Evolutionary conservation across 2,888 invertebrate genomes (phyloP), one percentile per base, ranked within the genome.

Genomic region (Deilephila porcellus): DNA sequence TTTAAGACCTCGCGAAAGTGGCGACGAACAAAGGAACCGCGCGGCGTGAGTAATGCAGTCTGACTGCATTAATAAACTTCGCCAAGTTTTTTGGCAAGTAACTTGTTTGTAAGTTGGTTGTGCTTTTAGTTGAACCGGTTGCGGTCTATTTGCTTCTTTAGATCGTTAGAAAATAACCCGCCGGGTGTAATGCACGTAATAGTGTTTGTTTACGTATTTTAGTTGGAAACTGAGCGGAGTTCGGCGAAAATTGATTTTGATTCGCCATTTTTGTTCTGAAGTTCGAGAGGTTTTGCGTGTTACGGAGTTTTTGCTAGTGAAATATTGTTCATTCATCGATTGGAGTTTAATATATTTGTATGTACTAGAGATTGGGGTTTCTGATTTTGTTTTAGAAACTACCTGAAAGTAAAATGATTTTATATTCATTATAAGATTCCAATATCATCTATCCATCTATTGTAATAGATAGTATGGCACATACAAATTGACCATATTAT

Each of bases 21-120:
- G 8, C 59, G 59, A 60, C 19, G 67, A 88, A 91, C 88, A 91
- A 89, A 88, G 85, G 86, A 89, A 81, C 89, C 84, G 85, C 86
- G 88, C 76, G 77, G 83, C 85, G 87, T 84, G 79, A 89, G 85
- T 91, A 91, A 92, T 87, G 83, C 82, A 84, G 83, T 84, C 83
- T 83, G 89, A 89, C 89, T 90, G 87, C 87, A 90, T 91, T 91
- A 92, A 91, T 92, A 88, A 88, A 90, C 84, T 85, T 81, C 17
- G 73, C 80, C 77, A 89, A 92, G 89, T 90, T 91, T 93, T 92
- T 93, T 93, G 93, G 92, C 92, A 91, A 83, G 82, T 78, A 83
- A 83, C 82, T 87, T 86, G 82, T 84, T 84, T 87, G 82, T 79
- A 81, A 79, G 77, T 76, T 79, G 81, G 81, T 81, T 79, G 78